Evolutionary conservation across 1,140 invertebrate species (phyloP), one percentile per base, ranked within the genome.

Genomic region (Ptiloglossa arizonensis): DNA sequence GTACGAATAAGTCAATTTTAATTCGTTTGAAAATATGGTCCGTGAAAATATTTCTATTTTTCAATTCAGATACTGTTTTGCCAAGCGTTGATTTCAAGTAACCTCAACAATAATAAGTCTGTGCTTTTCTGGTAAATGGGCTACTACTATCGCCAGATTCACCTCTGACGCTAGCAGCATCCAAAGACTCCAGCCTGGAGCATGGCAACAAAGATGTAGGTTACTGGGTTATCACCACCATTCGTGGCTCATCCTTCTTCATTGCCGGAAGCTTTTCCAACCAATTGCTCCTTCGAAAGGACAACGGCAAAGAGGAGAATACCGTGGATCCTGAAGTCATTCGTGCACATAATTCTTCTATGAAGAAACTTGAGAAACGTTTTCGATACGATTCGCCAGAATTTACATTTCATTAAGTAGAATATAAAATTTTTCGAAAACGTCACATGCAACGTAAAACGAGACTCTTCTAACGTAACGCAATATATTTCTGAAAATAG

Each of bases 211-310:
- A 57, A 78, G 59, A 89, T 87, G 76, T 89, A 71, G 88, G 88
- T 90, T 84, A 90, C 81, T 89, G 78, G 88, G 89, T 89, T 90
- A 88, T 89, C 88, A 66, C 79, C 78, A 85, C 75, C 66, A 68
- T 74, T 85, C 50, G 27, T 56, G 52, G 73, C 64, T 66, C 80
- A 76, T 88, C 82, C 78, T 86, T 81, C 66, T 67, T 74, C 83
- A 79, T 73, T 56, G 79, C 79, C 67, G 80, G 77, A 73, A 83
- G 81, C 70, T 84, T 88, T 88, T 83, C 82, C 82, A 73, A 88
- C 82, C 87, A 88, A 88, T 89, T 88, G 86, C 83, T 73, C 64
- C 66, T 86, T 83, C 74, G 62, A 77, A 76, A 83, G 78, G 74
- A 86, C 81, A 83, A 79, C 81, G 54, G 32, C 50, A 67, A 15